Conservation (phyloP, 2,888 invertebrate species). For the Himalopsyche anomala region DNA sequence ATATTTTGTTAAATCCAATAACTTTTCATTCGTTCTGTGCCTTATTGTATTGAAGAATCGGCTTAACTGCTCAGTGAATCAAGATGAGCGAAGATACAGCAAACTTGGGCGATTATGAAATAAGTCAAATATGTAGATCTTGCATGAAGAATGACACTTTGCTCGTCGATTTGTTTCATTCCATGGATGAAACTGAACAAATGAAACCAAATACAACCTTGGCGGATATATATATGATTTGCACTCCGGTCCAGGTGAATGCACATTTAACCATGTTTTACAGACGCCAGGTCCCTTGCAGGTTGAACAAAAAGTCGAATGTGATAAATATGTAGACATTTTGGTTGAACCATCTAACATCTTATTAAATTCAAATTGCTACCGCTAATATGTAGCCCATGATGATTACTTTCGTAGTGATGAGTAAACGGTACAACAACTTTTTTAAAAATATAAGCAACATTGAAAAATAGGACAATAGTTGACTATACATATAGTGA, state of each 20-base stretch:
- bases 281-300: no score
- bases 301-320: no score
- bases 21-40: constrained; percentile 45
- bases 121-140: constrained; percentile 71
- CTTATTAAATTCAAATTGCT: not conserved
- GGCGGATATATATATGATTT: constrained; percentile 70
- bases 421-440: no score
- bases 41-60: constrained; percentile 24
- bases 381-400: no score
- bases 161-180: constrained; percentile 71
- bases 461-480: no score
- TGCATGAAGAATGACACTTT: constrained; percentile 72
- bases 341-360: not conserved
- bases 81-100: not conserved
- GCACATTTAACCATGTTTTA: not conserved
- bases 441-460: no score
- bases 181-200: constrained; percentile 55
- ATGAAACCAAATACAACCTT: constrained; percentile 67
- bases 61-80: not conserved
- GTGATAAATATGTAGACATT: not conserved
- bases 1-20: constrained; percentile 35
- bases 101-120: constrained; percentile 29
- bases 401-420: no score
- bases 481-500: no score
- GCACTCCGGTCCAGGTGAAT: constrained; percentile 70